Conservation (phyloP, 1,140 invertebrate genomes). For the Aporrectodea caliginosa region DNA sequence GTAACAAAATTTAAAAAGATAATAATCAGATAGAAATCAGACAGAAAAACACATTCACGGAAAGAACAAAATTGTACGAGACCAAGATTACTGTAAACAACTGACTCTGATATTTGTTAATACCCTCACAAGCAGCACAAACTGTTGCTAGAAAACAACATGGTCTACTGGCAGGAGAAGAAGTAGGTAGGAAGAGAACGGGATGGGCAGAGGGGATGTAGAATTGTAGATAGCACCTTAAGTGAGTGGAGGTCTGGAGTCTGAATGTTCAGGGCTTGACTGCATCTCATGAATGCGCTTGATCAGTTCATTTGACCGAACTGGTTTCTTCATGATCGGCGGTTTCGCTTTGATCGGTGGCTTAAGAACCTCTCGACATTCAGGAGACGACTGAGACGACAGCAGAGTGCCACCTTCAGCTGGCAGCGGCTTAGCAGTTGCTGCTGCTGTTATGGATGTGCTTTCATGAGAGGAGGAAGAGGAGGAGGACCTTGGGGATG, state of each 20-base stretch:
- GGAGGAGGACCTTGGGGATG: constrained; percentile 24
- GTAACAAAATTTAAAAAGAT: too few species aligned
- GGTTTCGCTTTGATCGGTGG: constrained; percentile 71
- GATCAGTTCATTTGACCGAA: constrained; percentile 33
- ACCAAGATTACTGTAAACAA: too few species aligned
- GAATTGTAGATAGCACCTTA: constrained; percentile 2
- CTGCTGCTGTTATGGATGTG: constrained; percentile 39
- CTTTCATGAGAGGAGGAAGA: constrained; percentile 11
- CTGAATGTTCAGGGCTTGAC: neutral
- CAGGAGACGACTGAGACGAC: constrained; percentile 35
- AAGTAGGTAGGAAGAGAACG: too few species aligned
- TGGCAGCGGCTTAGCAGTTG: constrained; percentile 59
- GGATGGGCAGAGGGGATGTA: too few species aligned
- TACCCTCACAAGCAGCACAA: too few species aligned
- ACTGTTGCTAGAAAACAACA: too few species aligned
- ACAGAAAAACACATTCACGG: too few species aligned
- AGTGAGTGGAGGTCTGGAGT: neutral
- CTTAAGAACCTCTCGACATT: constrained; percentile 60
- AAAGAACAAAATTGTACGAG: too few species aligned
- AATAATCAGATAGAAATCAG: too few species aligned
- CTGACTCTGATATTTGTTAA: too few species aligned
- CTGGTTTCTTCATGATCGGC: constrained; percentile 67
- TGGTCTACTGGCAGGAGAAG: too few species aligned
- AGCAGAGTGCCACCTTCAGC: constrained; percentile 41
- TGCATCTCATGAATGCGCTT: neutral